Conservation (phyloP, 2,113 vertebrate species). For the Rousettus leschenaultii region DNA sequence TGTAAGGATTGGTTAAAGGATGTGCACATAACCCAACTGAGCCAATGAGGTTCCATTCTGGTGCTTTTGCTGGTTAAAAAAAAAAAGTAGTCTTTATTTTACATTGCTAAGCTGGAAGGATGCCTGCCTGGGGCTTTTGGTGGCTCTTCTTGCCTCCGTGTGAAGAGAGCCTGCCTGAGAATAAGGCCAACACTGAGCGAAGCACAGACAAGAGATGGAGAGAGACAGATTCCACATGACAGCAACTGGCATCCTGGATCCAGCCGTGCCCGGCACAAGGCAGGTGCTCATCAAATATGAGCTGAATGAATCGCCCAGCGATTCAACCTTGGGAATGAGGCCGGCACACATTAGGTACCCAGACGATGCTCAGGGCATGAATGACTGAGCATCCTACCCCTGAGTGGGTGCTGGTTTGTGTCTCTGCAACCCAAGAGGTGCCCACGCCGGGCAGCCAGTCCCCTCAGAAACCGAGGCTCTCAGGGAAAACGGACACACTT, state of each 20-base stretch:
- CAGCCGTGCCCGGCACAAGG: not conserved
- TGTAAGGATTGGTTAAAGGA: not conserved
- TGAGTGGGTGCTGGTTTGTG: accelerated
- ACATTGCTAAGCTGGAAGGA: not conserved
- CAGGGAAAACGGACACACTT: not conserved
- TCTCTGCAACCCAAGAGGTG: not conserved
- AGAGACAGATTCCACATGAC: not conserved
- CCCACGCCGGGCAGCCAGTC: not conserved
- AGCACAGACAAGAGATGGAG: not conserved
- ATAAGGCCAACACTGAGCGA: not conserved
- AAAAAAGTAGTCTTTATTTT: not conserved
- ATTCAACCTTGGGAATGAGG: too few relatives aligned
- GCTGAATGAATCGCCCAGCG: not conserved
- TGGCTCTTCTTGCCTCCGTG: not conserved
- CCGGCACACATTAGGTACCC: not conserved
- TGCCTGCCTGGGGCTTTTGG: not conserved
- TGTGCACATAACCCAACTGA: not conserved
- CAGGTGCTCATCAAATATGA: not conserved
- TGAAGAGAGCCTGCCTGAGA: not conserved
- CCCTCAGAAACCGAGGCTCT: not conserved
- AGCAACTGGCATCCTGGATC: not conserved
- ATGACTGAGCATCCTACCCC: too few relatives aligned
- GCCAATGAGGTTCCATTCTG: not conserved
- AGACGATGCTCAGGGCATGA: not conserved
- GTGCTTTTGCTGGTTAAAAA: too few relatives aligned